phyloP scores from a whole-genome alignment of 2,113 vertebrate species.

The Upupa epops region DNA sequence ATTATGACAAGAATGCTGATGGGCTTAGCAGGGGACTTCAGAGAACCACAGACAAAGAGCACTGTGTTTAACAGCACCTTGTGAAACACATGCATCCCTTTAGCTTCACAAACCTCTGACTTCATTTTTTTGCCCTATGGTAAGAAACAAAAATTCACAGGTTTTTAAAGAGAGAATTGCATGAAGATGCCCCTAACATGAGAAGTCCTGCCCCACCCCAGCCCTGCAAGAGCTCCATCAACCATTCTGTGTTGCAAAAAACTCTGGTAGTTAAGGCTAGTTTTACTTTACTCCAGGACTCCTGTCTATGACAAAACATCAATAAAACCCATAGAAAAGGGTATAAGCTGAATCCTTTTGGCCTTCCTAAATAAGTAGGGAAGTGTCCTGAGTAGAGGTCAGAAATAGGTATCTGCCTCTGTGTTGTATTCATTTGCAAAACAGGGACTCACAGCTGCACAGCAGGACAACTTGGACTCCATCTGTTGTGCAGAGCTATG shows the following conservation, averaged over 20 bases:
- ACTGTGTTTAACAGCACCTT: background rate
- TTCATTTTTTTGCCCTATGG: background rate
- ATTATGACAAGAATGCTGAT: background rate
- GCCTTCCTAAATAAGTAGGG: background rate
- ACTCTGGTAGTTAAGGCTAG: background rate
- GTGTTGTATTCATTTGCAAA: background rate
- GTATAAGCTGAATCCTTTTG: background rate
- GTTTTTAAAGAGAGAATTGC: background rate
- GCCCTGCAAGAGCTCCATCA: background rate
- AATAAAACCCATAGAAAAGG: background rate
- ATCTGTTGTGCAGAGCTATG: slow-evolving; percentile 22
- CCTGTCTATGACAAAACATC: background rate
- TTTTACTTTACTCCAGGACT: background rate
- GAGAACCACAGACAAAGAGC: background rate
- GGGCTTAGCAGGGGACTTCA: background rate
- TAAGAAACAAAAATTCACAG: background rate
- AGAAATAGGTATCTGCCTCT: background rate
- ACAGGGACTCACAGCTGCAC: background rate
- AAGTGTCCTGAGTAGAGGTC: background rate
- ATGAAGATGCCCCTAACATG: background rate
- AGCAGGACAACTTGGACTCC: slow-evolving; percentile 32
- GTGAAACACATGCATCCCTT: accelerated
- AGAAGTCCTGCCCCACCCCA: background rate
- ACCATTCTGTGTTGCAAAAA: background rate
- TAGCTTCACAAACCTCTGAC: background rate